These are phyloP conservation scores for Allophyes oxyacanthae DNA, from an alignment of 2,888 invertebrate genomes.

Conservation along the genomic window DNA sequence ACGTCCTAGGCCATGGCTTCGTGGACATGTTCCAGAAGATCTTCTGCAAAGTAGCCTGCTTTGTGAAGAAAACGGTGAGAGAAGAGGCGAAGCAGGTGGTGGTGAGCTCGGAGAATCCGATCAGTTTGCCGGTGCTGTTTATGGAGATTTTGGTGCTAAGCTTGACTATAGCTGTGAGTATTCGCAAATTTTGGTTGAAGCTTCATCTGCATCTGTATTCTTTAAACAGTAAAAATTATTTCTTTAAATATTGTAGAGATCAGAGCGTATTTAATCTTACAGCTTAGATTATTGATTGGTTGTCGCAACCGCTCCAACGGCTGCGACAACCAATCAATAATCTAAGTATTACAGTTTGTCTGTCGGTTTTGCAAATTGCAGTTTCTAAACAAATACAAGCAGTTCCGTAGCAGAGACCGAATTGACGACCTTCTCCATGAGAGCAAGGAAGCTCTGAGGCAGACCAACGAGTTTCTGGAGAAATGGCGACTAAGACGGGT, in stretches of 20 bases:
- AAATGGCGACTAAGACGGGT: slow-evolving; percentile 78
- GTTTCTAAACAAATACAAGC: slow-evolving; percentile 77
- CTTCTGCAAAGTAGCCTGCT: slow-evolving; percentile 69
- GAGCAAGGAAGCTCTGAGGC: slow-evolving; percentile 73
- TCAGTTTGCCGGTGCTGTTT: slow-evolving; percentile 67
- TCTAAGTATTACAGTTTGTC: no score
- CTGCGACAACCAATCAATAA: no score
- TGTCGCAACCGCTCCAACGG: no score
- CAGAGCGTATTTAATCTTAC: no score
- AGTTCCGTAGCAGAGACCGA: slow-evolving; percentile 66
- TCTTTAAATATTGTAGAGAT: no score
- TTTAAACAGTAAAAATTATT: no score
- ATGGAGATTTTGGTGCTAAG: slow-evolving; percentile 70
- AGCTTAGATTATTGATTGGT: no score
- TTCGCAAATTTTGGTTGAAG: background rate
- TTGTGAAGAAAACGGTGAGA: slow-evolving; percentile 65
- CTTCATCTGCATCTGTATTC: no score
- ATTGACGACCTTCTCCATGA: slow-evolving; percentile 76
- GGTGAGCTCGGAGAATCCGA: slow-evolving; percentile 50
- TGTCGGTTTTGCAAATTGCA: slow-evolving; percentile 49
- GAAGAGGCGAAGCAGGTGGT: slow-evolving; percentile 64
- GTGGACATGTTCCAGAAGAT: slow-evolving; percentile 64
- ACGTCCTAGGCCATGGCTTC: slow-evolving; percentile 75
- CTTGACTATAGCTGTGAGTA: slow-evolving; percentile 71
- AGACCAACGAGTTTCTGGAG: slow-evolving; percentile 78